Percentiles rank a stretch among this genome's conserved stretches.
These are phyloP conservation scores for Andrena praecox DNA, from an alignment of 2,888 invertebrate species.

Conservation along the genomic window DNA sequence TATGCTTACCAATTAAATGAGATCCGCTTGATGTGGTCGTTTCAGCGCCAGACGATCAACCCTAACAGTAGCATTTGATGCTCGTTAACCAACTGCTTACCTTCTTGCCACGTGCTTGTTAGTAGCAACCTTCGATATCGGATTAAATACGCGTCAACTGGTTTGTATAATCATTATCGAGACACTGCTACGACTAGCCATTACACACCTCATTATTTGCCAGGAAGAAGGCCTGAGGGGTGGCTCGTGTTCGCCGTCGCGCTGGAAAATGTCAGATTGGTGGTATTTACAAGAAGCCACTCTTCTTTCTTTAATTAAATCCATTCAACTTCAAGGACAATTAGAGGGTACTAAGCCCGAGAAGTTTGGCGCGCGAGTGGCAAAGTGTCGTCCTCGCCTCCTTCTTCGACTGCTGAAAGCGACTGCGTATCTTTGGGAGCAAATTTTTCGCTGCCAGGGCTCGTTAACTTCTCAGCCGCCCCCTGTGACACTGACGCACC, in stretches of 20 bases:
- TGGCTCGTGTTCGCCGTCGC: not conserved
- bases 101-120: not conserved
- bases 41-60: not conserved
- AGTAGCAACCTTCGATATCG: not conserved
- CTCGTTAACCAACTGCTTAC: not conserved
- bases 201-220: not conserved
- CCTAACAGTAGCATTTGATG: not conserved
- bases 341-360: constrained; percentile 6
- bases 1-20: not conserved
- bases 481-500: not conserved
- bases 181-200: not conserved
- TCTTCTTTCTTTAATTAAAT: constrained; percentile 47
- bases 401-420: too few species aligned
- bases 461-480: not conserved
- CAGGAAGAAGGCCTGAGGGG: too few species aligned
- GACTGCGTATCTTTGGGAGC: not conserved
- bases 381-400: constrained; percentile 14
- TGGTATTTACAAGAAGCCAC: constrained; percentile 8
- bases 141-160: not conserved
- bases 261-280: constrained; percentile 8
- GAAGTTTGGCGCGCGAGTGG: constrained; percentile 6
- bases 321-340: constrained; percentile 33
- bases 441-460: constrained; percentile 7
- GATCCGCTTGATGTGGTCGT: not conserved
- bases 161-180: not conserved